Evolutionary conservation across 1,140 invertebrate genomes (phyloP).

Genomic region (Arion vulgaris): DNA sequence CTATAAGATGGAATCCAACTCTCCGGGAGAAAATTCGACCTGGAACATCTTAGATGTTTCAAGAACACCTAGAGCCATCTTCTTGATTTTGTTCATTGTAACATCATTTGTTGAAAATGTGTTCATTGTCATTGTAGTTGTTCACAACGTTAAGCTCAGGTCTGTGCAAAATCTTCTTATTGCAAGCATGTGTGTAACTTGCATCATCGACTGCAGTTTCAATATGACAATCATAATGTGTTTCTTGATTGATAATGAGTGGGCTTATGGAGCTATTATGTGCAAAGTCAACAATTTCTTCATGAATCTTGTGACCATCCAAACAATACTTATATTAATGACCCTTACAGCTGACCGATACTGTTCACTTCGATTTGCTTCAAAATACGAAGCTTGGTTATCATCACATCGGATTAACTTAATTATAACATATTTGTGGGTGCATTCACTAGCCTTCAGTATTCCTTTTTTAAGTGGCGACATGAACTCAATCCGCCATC

Average conservation of each 20-base stretch:
- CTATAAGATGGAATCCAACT: background rate
- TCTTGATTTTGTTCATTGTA: slow-evolving; percentile 61
- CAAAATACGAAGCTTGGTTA: slow-evolving; percentile 51
- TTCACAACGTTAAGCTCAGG: slow-evolving; percentile 50
- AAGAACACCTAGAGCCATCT: slow-evolving; percentile 48
- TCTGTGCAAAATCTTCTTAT: slow-evolving; percentile 57
- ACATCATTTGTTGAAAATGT: slow-evolving; percentile 58
- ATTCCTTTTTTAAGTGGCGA: slow-evolving; percentile 53
- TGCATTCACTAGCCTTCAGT: slow-evolving; percentile 59
- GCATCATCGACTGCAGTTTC: slow-evolving; percentile 59
- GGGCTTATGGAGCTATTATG: slow-evolving; percentile 51
- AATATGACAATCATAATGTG: slow-evolving; percentile 73
- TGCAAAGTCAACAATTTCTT: slow-evolving; percentile 63
- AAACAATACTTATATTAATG: slow-evolving; percentile 53
- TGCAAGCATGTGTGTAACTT: slow-evolving; percentile 58
- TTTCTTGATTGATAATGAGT: slow-evolving; percentile 59
- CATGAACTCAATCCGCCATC: slow-evolving; percentile 42
- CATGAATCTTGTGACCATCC: slow-evolving; percentile 55
- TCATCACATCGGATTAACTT: slow-evolving; percentile 43
- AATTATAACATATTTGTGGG: slow-evolving; percentile 57
- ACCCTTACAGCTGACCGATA: slow-evolving; percentile 56
- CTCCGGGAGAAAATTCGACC: slow-evolving; percentile 4
- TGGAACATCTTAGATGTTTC: background rate
- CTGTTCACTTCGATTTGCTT: slow-evolving; percentile 50
- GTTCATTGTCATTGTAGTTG: slow-evolving; percentile 56